Evolutionary conservation across 2,888 invertebrate species (phyloP).

Genomic region (Mythimna loreyi): DNA sequence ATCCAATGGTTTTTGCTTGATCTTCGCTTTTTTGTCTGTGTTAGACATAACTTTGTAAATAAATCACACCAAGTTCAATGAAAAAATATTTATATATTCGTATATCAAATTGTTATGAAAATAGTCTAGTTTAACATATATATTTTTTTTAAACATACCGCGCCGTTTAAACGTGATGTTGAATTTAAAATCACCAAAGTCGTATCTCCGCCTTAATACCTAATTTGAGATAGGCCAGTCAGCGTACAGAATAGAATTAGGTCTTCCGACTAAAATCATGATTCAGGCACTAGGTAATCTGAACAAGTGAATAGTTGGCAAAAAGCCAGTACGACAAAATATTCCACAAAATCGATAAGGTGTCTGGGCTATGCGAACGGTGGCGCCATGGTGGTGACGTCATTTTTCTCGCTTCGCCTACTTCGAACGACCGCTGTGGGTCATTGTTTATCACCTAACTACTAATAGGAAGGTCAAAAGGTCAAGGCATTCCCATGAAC

Average conservation of each 20-base stretch:
- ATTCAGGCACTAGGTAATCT: constrained; percentile 19
- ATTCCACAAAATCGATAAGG: constrained; percentile 45
- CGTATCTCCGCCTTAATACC: too few species aligned
- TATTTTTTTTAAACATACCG: too few species aligned
- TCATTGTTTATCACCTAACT: constrained; percentile 1
- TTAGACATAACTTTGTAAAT: too few species aligned
- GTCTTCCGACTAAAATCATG: constrained; percentile 9
- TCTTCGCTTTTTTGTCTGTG: too few species aligned
- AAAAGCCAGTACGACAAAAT: constrained; percentile 35
- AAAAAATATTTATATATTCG: too few species aligned
- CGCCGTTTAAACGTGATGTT: too few species aligned
- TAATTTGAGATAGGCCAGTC: constrained; percentile 2
- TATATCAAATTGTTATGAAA: too few species aligned
- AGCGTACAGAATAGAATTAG: not conserved
- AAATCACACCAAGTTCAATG: too few species aligned
- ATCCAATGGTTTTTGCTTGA: too few species aligned
- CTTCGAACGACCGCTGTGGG: constrained; percentile 28
- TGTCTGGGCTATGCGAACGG: constrained; percentile 12
- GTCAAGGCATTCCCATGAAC: constrained; percentile 36
- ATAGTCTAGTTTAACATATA: too few species aligned
- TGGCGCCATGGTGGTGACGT: constrained; percentile 48
- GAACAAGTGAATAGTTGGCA: constrained; percentile 23
- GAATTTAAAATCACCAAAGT: too few species aligned
- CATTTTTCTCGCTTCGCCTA: constrained; percentile 28
- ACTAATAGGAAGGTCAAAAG: constrained; percentile 31